Evolutionary conservation across 2,888 invertebrate species (phyloP).

Genomic region (Isotomurus palustris): DNA sequence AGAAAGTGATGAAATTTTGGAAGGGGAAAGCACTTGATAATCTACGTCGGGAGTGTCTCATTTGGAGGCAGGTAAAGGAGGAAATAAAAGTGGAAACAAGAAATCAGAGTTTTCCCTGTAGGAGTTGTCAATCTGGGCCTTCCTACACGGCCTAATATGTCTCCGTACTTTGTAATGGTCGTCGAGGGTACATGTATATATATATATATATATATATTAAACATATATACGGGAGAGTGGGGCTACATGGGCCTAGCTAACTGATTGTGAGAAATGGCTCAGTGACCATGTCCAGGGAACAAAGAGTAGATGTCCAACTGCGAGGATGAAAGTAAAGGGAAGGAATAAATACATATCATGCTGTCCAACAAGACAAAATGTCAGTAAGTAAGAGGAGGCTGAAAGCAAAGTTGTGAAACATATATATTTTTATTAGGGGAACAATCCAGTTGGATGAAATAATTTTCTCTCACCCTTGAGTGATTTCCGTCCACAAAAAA

Average conservation of each 20-base stretch:
- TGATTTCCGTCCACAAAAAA: constrained; percentile 89
- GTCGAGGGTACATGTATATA: background rate
- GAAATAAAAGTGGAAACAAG: constrained; percentile 7
- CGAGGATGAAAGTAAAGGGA: too few species aligned
- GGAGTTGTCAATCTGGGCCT: background rate
- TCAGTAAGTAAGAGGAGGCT: background rate
- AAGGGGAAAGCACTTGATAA: background rate
- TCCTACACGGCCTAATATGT: background rate
- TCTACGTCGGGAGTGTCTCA: constrained; percentile 9
- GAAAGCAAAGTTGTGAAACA: constrained; percentile 3
- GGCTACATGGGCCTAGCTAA: too few species aligned
- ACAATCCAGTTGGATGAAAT: background rate
- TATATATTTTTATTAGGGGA: background rate
- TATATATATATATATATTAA: background rate
- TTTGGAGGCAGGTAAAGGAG: constrained; percentile 11
- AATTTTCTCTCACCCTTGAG: constrained; percentile 61
- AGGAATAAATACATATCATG: constrained; percentile 2
- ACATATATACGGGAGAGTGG: too few species aligned
- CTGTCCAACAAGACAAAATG: background rate
- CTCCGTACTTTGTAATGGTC: background rate
- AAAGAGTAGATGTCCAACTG: background rate
- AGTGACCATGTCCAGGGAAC: background rate
- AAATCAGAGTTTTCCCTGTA: constrained; percentile 4
- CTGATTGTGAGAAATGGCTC: background rate
- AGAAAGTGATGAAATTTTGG: too few species aligned